These are phyloP conservation scores for Panonychus citri DNA, from an alignment of 1,140 invertebrate species.

Conservation along the genomic window DNA sequence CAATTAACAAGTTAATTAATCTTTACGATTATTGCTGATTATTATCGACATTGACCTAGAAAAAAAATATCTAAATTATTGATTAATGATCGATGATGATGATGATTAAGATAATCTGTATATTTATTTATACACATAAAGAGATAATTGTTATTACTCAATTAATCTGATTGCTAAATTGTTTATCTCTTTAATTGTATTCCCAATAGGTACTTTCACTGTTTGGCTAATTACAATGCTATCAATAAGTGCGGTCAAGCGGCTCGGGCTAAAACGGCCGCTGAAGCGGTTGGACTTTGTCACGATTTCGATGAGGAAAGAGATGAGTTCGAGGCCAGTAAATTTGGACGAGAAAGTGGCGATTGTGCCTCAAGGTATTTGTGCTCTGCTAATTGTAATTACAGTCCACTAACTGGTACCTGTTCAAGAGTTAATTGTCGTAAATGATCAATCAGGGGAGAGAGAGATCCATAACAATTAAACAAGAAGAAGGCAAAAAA, in stretches of 20 bases:
- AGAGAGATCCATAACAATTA: no score
- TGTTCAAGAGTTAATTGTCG: background rate
- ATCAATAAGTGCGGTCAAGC: background rate
- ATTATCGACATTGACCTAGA: no score
- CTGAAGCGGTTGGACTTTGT: background rate
- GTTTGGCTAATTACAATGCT: background rate
- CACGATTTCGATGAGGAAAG: background rate
- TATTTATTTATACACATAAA: no score
- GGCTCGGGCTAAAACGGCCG: background rate
- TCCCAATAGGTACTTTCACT: background rate
- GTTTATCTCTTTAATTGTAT: background rate
- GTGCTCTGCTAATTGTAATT: background rate
- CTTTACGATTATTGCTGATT: no score
- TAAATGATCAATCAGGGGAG: no score
- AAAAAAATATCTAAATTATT: no score
- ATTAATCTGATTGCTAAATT: background rate
- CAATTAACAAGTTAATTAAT: no score
- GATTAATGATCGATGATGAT: no score
- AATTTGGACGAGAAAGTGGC: background rate
- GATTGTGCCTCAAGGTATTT: background rate
- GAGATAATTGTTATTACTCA: no score
- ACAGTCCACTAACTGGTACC: background rate
- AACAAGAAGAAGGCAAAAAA: no score
- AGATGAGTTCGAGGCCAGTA: background rate
- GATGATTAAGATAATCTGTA: no score